Evolutionary conservation across 2,888 invertebrate species (phyloP), one percentile per base, ranked within the genome.

Genomic region (Tachina lurida): DNA sequence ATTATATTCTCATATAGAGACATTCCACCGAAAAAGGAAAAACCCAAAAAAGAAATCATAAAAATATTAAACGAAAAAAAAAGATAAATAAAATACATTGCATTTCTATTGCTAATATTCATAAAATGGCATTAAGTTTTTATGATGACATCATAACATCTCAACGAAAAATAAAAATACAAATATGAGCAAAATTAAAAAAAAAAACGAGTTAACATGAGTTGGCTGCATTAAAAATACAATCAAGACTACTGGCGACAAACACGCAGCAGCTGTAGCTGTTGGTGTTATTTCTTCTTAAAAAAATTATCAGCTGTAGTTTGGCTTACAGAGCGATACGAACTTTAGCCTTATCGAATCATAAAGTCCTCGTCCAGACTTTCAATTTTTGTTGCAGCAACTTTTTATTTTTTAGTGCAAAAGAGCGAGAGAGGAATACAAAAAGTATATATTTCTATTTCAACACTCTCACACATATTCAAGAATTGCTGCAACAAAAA

Each of bases 71-170:
- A 68, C 52, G 41, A 78, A 45, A 54, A 54, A 7, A 15, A 45
- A 68, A 68, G 54, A 7, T 12, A 45, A 68, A 31, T 62, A 79
- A 79, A 71, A 84, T 49, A 17, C 70, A 80, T 81, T 84, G 84
- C 84, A 81, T 77, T 81, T 84, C 68, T 73, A 81, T 77, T 84
- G 77, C 77, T 84, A 84, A 81, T 84, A 84, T 84, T 84, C 84
- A 84, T 81, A 84, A 84, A 84, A 68, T 54, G 41, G 77, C 63
- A 81, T 81, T 84, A 81, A 73, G 45, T 74, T 84, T 84, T 84
- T 84, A 84, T 77, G 81, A 81, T 81, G 81, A 81, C 84, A 84
- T 81, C 76, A 77, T 62, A 84, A 65, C 68, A 41, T 49, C 19
- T 41, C 43, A 54, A 31, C 67, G 19, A 56, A 80, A 67, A 62